Base-by-base conservation (phyloP, 1,140 invertebrate species). In the Bombus waltoni region DNA sequence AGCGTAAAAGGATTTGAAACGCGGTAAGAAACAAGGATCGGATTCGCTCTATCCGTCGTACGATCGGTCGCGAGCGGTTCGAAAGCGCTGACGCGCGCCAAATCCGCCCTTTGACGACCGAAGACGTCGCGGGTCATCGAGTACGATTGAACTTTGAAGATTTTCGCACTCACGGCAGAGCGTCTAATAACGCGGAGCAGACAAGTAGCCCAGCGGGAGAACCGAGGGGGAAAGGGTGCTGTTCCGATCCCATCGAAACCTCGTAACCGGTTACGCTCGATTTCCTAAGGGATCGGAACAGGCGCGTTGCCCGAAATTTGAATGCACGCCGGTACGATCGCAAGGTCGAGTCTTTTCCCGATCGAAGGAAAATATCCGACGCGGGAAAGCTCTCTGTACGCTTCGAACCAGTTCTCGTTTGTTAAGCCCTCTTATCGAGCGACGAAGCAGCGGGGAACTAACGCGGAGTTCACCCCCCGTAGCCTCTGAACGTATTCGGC, bases 351-450 rank as follows among this genome's bases (percentile, higher is more conserved):
- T 74, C 32, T n/a, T 38, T 35, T 53, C 18, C 18, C 70, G 68
- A 38, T 25, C 66, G 44, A 28, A 25, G 53, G 40, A 44, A 66
- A n/a, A 72, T 81, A 59, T 66, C 0, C 35, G 22, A 8, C 25
- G 44, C n/a, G 18, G 25, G n/a, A 32, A 5, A 3, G 22, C 18
- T n/a, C 15, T 18, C 28, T 0, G 10, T 22, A 66, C 44, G 28
- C 28, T 42, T 38, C 35, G n/a, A 44, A 42, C 62, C 62, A 38
- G 11, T 25, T 32, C 44, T 79, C 65, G 32, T 68, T 84, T 28
- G 76, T 44, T 74, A 65, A 74, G 71, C 77, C 57, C 47, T 68
- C 73, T 82, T 87, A 80, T 89, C 76, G 77, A 89, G 88, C 47
- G 47, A 53, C 47, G 6, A 53, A 53, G 47, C 18, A 53, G 47